These are phyloP conservation scores for Choristoneura fumiferana DNA, from an alignment of 1,140 invertebrate species.

Conservation along the genomic window DNA sequence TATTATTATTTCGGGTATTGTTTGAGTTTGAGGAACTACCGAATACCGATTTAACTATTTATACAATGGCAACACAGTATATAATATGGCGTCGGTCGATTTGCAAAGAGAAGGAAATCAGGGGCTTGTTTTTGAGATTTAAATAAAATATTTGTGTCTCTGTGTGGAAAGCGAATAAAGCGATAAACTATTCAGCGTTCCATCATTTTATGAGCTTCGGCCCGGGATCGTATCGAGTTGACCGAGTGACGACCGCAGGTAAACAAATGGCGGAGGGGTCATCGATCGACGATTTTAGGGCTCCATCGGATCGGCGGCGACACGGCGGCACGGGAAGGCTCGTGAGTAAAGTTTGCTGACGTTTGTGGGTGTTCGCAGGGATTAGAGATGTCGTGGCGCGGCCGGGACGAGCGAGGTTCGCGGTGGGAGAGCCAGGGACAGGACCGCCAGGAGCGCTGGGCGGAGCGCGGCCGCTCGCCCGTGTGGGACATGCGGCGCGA, in stretches of 20 bases:
- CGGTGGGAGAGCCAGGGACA: constrained; percentile 51
- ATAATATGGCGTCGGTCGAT: no score
- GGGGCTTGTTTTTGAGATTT: no score
- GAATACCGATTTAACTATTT: no score
- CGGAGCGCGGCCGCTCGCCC: constrained; percentile 45
- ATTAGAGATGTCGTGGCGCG: constrained; percentile 65
- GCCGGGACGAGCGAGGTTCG: constrained; percentile 49
- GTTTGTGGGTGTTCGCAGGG: constrained; percentile 66
- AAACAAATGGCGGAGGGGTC: constrained; percentile 28
- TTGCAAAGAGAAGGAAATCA: no score
- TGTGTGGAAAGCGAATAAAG: background rate
- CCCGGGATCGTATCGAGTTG: background rate
- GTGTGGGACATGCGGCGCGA: constrained; percentile 61
- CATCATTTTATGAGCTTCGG: background rate
- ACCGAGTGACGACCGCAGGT: constrained; percentile 25
- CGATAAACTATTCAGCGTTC: background rate
- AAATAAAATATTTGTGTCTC: background rate
- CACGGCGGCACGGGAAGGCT: constrained; percentile 4
- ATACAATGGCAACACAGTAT: no score
- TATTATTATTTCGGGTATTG: no score
- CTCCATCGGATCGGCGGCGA: constrained; percentile 16
- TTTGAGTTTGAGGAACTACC: no score
- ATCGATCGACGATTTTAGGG: constrained; percentile 27
- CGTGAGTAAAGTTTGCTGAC: constrained; percentile 52
- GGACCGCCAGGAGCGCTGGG: constrained; percentile 31